phyloP scores from a whole-genome alignment of 2,888 invertebrate species.

The Temnothorax rugatulus region DNA sequence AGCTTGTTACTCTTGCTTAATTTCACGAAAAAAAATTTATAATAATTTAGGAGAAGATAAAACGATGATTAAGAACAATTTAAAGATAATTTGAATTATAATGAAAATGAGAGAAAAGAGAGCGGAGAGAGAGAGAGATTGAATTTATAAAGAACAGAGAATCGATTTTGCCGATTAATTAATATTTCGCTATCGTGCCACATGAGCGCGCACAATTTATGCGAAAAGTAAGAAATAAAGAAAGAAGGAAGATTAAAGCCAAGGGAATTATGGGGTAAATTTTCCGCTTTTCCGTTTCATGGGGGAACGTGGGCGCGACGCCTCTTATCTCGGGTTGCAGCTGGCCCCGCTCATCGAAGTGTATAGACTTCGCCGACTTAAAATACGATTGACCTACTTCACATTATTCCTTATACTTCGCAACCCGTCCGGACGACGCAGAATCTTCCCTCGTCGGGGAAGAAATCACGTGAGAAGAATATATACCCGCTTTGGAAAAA shows the following conservation, averaged over 20 bases:
- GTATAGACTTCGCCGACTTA: slow-evolving; percentile 76
- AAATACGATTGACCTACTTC: slow-evolving; percentile 76
- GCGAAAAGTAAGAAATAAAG: background rate
- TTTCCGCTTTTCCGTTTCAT: slow-evolving; percentile 47
- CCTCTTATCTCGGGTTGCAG: slow-evolving; percentile 81
- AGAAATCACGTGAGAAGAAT: slow-evolving; percentile 7
- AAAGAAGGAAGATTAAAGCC: background rate
- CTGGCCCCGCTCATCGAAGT: slow-evolving; percentile 79
- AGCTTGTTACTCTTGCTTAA: background rate
- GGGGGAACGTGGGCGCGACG: slow-evolving; percentile 59
- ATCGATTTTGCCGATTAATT: background rate
- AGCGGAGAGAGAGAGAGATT: background rate
- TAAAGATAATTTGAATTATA: background rate
- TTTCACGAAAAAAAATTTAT: background rate
- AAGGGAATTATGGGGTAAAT: slow-evolving; percentile 19
- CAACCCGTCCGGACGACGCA: background rate
- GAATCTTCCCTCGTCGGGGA: background rate
- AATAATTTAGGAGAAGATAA: background rate
- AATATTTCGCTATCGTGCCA: background rate
- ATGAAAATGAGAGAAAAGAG: background rate
- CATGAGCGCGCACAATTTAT: slow-evolving; percentile 3
- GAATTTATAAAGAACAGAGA: background rate
- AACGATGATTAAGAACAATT: background rate
- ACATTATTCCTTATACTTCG: slow-evolving; percentile 48
- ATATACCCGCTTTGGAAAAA: background rate